These are phyloP conservation scores for Rhynchotus rufescens DNA, from an alignment of 2,797 vertebrate genomes.

Conservation along the genomic window DNA sequence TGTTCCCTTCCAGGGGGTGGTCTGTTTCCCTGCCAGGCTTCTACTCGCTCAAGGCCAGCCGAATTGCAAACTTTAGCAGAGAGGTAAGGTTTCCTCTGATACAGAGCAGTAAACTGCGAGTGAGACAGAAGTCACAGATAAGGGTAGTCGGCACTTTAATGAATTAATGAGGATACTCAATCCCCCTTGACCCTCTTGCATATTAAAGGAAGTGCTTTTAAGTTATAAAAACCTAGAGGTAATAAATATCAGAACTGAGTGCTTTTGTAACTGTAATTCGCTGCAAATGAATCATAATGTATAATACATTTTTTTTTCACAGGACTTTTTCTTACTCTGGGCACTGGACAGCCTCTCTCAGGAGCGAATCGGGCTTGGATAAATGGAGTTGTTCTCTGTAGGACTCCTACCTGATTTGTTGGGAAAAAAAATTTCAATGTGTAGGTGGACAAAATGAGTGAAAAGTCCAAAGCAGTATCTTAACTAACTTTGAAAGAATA, in stretches of 20 bases:
- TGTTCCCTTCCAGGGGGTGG: neutral
- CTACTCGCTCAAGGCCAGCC: neutral
- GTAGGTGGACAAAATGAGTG: neutral
- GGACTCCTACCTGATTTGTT: conserved; percentile 11
- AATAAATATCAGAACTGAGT: neutral
- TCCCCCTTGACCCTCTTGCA: neutral
- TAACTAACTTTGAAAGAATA: neutral
- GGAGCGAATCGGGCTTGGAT: neutral
- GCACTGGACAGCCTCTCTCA: neutral
- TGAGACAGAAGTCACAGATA: neutral
- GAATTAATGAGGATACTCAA: neutral
- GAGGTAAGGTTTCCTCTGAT: neutral
- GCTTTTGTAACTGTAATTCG: neutral
- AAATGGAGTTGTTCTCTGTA: neutral
- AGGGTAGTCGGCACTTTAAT: neutral
- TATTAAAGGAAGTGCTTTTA: neutral
- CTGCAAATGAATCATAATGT: neutral
- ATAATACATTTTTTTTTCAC: neutral
- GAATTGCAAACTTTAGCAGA: neutral
- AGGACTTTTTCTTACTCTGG: neutral
- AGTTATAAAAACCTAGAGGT: neutral
- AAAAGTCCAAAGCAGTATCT: neutral
- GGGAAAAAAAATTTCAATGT: neutral
- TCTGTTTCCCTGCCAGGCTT: neutral
- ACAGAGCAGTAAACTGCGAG: neutral